Evolutionary conservation across 1,140 invertebrate species (phyloP), one percentile per base, ranked within the genome.

Genomic region (Phocides pigmalion): DNA sequence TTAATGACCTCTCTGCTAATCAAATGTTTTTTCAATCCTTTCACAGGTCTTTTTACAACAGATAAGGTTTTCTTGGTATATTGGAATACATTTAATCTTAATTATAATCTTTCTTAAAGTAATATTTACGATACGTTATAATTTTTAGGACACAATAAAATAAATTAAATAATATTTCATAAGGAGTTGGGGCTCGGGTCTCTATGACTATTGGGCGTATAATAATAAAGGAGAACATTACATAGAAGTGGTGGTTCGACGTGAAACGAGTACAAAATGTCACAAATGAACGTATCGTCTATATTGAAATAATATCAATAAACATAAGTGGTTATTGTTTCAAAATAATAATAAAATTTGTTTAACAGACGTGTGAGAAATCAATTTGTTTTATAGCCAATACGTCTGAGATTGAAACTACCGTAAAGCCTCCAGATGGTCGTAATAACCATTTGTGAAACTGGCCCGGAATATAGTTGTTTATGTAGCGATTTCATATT

Each of bases 401-500:
- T 22, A 62, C 51, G 16, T 67, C n/a, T 47, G 20, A 49, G 8
- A 49, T 49, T 68, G 51, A 47, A 56, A 58, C 46, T 67, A 66
- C 51, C 28, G 42, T 51, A 64, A 62, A 56, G 61, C 50, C 65
- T 51, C 28, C 39, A 49, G 51, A 53, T 35, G 49, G 22, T 32
- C 28, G 35, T 58, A 67, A 68, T 68, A 72, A 59, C 59, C 50
- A 61, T 70, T 70, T 53, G 61, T 16, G 41, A 41, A 35, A 42
- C 50, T 16, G 47, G 41, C 15, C 20, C 22, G 20, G 44, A 42
- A 54, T 39, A 12, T 39, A 47, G 28, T 72, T 66, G 68, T 66
- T 72, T 63, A 65, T 62, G 41, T 68, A 64, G 65, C 37, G 61
- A 44, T 62, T 32, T 51, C 49, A 67, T 67, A 39, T 62, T 41